Conservation (phyloP, 2,113 vertebrate genomes). For the Steatornis caripensis region DNA sequence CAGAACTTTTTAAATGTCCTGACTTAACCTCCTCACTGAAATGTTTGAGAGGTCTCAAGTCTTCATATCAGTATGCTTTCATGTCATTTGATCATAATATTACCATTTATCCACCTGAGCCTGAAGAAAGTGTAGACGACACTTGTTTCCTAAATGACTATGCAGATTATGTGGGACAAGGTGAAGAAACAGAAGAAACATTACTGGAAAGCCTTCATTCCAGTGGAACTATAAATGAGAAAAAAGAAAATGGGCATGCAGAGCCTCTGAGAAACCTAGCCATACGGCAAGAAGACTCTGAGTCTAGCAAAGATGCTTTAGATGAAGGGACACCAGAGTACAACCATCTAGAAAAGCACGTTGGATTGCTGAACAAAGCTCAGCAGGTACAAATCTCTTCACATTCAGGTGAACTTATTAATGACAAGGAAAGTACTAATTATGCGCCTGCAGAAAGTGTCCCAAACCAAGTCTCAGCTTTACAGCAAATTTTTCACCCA, state of each 20-base stretch:
- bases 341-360: not conserved
- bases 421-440: not conserved
- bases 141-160: slow-evolving; percentile 15
- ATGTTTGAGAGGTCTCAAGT: not conserved
- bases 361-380: not conserved
- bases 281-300: slow-evolving; percentile 32
- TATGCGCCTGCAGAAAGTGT: not conserved
- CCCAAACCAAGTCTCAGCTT: not conserved
- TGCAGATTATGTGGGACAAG: not conserved
- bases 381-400: slow-evolving; percentile 40
- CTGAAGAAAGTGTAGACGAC: slow-evolving; percentile 38
- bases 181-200: not conserved
- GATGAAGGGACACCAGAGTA: slow-evolving; percentile 55
- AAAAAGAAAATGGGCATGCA: not conserved
- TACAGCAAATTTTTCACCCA: not conserved
- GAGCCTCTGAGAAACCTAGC: slow-evolving; percentile 4
- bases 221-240: not conserved
- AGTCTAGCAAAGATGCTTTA: slow-evolving; percentile 60
- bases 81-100: slow-evolving; percentile 7
- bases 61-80: slow-evolving; percentile 21
- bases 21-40: slow-evolving; percentile 14
- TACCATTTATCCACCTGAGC: slow-evolving; percentile 35
- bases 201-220: not conserved
- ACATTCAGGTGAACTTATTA: slow-evolving; percentile 39
- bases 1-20: slow-evolving; percentile 39